Conservation (phyloP, 2,888 invertebrate genomes). For the Nomada ruficornis region DNA sequence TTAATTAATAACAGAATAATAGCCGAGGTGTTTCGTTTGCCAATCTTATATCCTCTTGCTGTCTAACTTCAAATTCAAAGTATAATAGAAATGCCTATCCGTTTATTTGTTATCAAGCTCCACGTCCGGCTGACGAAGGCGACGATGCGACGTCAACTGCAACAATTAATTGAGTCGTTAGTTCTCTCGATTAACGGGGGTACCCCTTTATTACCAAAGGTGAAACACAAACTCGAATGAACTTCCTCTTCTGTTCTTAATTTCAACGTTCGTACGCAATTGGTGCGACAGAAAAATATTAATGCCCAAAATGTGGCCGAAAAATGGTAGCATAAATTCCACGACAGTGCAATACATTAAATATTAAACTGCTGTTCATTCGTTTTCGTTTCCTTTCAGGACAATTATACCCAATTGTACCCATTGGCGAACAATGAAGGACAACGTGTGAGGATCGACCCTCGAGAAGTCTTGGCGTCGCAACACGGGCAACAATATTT, state of each 20-base stretch:
- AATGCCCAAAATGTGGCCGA: too few species aligned
- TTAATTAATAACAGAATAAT: not conserved
- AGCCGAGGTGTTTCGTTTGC: not conserved
- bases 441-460: conserved; percentile 71
- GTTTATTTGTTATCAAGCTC: conserved; percentile 66
- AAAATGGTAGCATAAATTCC: too few species aligned
- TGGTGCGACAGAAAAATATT: too few species aligned
- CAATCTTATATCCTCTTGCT: conserved; percentile 4
- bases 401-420: conserved; percentile 71
- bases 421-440: conserved; percentile 84
- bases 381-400: not conserved
- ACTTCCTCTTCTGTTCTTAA: not conserved
- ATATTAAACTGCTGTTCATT: not conserved
- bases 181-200: not conserved
- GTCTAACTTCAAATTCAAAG: conserved; percentile 34
- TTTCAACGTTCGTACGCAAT: too few species aligned
- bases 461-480: conserved; percentile 27
- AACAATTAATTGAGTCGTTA: conserved; percentile 39
- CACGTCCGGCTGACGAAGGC: conserved; percentile 60
- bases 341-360: not conserved
- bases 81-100: conserved; percentile 22
- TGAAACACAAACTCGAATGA: not conserved
- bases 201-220: not conserved
- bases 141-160: conserved; percentile 74
- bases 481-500: conserved; percentile 9